Evolutionary conservation across 92 coral and sea anemone genomes (phyloP), one percentile per base, ranked within the genome.

Genomic region (Paramuricea clavata): DNA sequence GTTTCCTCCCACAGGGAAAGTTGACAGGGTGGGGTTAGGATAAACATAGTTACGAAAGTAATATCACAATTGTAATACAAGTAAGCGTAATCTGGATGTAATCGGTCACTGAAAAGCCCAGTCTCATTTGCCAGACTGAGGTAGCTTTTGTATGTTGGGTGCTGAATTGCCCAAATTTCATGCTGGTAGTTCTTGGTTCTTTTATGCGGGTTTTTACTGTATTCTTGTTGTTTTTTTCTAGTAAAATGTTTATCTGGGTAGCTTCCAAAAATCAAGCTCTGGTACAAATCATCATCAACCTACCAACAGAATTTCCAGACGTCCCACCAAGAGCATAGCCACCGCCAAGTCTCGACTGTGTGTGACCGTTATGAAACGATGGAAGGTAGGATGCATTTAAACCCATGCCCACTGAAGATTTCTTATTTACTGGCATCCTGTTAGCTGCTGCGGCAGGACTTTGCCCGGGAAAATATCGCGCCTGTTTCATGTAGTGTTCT

Each of bases 401-500:
- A 27, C 95, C 87, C 47, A 91, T 34, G 28, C 98, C 97, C 34
- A 92, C 93, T 43, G 98, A 88, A 7, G 89, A 73, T 76, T 94
- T 93, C 65, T 94, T 90, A 7, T 69, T 43, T 22, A 82, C 69
- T 41, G 82, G 83, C 60, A 41, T 52, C 62, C 11, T 75, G 79
- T 54, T 76, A 22, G 30, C 86, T 3, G 83, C 91, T 67, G n/a
- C n/a, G n/a, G 78, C 87, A 41, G 77, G 92, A n/a, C 92, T 89
- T 78, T 95, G 98, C 31, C 98, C 98, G 15, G 94, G 94, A 27
- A 94, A 94, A 69, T 95, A 95, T 54, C 98, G 92, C 21, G 98
- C 98, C 76, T 95, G 98, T 72, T 93, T 93, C 92, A 94, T 75
- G 69, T 95, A 95, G 67, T 95, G 98, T 83, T 95, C 98, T 60